These are phyloP conservation scores for Semnopithecus entellus DNA, from an alignment of 2,113 vertebrate species.

Conservation along the genomic window DNA sequence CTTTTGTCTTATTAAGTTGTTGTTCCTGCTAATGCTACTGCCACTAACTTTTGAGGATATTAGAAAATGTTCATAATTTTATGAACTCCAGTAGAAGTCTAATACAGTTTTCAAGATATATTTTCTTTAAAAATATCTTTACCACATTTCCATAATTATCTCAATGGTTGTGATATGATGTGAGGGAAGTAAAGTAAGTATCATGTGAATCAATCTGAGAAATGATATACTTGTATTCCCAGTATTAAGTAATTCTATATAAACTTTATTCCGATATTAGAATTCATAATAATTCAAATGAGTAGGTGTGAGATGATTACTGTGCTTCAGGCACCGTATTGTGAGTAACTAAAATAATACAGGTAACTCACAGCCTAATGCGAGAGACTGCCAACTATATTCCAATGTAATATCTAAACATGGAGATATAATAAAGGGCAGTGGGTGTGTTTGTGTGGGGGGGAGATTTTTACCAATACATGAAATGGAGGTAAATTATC, in stretches of 20 bases:
- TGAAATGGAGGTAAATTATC: not conserved
- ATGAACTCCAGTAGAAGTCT: not conserved
- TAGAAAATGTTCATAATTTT: not conserved
- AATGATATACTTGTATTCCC: not conserved
- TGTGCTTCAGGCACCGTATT: fast-evolving
- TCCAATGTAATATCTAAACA: not conserved
- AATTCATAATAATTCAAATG: not conserved
- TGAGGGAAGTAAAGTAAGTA: not conserved
- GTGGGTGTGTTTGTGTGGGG: fast-evolving
- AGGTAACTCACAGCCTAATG: not conserved
- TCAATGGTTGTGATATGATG: not conserved
- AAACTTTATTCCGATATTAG: not conserved
- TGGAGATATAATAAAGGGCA: not conserved
- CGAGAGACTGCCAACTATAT: not conserved
- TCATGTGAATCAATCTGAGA: not conserved
- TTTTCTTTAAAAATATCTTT: not conserved
- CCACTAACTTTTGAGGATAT: not conserved
- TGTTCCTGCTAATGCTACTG: not conserved
- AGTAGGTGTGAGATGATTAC: not conserved
- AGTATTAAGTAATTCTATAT: not conserved
- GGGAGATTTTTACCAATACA: not conserved
- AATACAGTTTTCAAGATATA: not conserved
- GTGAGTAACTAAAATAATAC: not conserved
- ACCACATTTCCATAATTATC: not conserved
- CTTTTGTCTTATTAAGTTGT: not conserved